These are phyloP conservation scores for Equus quagga DNA, from an alignment of 2,113 vertebrate genomes.

Conservation along the genomic window DNA sequence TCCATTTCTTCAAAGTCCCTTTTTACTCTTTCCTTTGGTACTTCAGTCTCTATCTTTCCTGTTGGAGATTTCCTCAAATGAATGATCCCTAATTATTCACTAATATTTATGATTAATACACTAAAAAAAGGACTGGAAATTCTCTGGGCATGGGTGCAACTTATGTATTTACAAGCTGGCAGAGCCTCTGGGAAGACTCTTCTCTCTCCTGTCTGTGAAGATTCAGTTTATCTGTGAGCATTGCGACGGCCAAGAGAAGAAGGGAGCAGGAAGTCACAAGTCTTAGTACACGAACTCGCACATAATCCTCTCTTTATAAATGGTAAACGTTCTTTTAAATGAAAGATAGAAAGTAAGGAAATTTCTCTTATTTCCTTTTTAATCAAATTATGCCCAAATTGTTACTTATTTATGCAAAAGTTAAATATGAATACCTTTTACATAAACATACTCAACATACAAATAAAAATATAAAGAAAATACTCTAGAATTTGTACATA, in stretches of 20 bases:
- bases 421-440: not conserved
- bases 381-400: not conserved
- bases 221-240: not conserved
- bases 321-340: not conserved
- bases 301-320: not conserved
- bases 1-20: not conserved
- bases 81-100: not conserved
- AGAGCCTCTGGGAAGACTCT: not conserved
- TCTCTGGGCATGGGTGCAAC: not conserved
- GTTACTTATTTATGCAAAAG: not conserved
- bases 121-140: not conserved
- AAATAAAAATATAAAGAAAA: slow-evolving; percentile 16
- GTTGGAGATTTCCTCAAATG: not conserved
- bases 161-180: not conserved
- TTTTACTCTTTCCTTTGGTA: not conserved
- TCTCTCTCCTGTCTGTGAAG: not conserved
- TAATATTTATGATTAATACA: not conserved
- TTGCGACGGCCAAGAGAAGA: not conserved
- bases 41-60: not conserved
- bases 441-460: not conserved
- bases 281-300: not conserved
- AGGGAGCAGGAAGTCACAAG: not conserved
- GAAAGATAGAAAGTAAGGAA: not conserved
- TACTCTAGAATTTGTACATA: not conserved
- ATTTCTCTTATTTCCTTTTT: not conserved